A percentile compares a stretch with the other conserved stretches of the same genome.
These are phyloP conservation scores for Megaustenia siamemsis DNA, from an alignment of 2,888 invertebrate genomes.

Conservation along the genomic window DNA sequence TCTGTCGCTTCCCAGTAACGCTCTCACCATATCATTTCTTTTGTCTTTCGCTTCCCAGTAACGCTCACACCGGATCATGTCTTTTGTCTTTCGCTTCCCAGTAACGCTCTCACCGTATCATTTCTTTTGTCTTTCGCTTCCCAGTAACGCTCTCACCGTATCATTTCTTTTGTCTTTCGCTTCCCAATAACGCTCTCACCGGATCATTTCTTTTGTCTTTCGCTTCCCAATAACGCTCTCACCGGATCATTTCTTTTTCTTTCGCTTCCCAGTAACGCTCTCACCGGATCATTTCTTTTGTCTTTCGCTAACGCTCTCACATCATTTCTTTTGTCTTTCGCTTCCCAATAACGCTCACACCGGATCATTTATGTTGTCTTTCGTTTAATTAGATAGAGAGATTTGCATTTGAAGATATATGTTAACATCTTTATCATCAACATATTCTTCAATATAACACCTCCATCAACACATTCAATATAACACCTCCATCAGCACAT, in stretches of 20 bases:
- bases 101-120: background rate
- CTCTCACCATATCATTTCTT: too few relatives aligned
- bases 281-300: background rate
- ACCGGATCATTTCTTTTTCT: too few relatives aligned
- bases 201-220: background rate
- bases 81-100: background rate
- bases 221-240: background rate
- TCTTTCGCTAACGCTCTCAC: background rate
- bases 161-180: background rate
- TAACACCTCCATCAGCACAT: too few relatives aligned
- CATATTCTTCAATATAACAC: background rate
- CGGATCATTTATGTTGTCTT: background rate
- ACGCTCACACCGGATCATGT: background rate
- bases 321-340: background rate
- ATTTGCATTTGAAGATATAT: background rate
- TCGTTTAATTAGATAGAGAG: background rate
- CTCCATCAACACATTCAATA: too few relatives aligned
- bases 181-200: too few relatives aligned
- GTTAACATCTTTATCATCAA: background rate
- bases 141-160: too few relatives aligned
- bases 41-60: too few relatives aligned
- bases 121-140: background rate
- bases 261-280: too few relatives aligned
- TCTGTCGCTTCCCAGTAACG: background rate
- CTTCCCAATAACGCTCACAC: too few relatives aligned